Percentiles rank a stretch among this genome's conserved stretches.
Conservation (phyloP, 2,888 invertebrate species). For the Diplolepis rosae region DNA sequence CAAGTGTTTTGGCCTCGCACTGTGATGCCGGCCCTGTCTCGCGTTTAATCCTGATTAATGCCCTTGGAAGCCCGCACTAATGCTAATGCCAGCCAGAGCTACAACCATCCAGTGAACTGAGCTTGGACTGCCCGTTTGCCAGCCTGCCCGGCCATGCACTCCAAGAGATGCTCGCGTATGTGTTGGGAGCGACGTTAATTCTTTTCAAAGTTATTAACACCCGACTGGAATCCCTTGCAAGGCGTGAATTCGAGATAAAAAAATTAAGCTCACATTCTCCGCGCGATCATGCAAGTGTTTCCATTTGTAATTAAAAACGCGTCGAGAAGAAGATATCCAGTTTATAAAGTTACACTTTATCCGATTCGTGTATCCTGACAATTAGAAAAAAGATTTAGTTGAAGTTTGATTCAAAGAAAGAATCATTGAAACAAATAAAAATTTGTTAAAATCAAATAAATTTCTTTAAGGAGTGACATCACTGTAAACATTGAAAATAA, state of each 20-base stretch:
- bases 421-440: too few species aligned
- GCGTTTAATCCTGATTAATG: slow-evolving; percentile 72
- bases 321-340: neutral
- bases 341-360: slow-evolving; percentile 3
- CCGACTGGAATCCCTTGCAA: slow-evolving; percentile 20
- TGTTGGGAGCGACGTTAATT: slow-evolving; percentile 41
- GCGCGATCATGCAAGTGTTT: slow-evolving; percentile 1
- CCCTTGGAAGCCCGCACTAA: slow-evolving; percentile 67
- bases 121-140: slow-evolving; percentile 50
- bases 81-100: slow-evolving; percentile 64
- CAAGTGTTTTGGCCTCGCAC: slow-evolving; percentile 53
- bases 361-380: neutral
- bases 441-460: too few species aligned
- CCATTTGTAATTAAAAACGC: slow-evolving; percentile 22
- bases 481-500: too few species aligned
- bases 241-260: slow-evolving; percentile 14
- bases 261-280: slow-evolving; percentile 10
- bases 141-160: slow-evolving; percentile 40
- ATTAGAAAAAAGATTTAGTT: too few species aligned
- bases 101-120: slow-evolving; percentile 51
- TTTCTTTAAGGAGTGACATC: too few species aligned
- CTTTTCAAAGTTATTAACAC: slow-evolving; percentile 44
- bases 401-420: too few species aligned
- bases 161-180: slow-evolving; percentile 12
- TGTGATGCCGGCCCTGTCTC: slow-evolving; percentile 55